Evolutionary conservation across 2,113 vertebrate genomes (phyloP).

Genomic region (Gorilla gorilla): DNA sequence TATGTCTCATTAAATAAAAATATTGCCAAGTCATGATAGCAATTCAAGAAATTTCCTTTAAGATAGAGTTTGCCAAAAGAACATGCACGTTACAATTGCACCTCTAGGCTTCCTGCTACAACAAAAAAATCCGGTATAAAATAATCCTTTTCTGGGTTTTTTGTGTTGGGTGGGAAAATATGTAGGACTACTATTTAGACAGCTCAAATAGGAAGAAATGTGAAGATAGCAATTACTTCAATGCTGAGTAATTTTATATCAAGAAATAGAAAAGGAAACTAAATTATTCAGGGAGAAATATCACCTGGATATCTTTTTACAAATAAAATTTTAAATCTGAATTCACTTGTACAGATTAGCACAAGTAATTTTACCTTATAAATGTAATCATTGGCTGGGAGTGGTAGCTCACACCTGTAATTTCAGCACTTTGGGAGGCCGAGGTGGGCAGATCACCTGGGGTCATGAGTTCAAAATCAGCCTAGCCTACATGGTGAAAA

Average conservation of each 20-base stretch:
- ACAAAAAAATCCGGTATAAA: background rate
- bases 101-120: background rate
- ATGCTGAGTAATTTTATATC: background rate
- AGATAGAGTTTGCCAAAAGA: background rate
- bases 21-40: background rate
- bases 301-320: background rate
- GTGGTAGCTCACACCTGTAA: no score
- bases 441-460: no score
- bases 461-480: no score
- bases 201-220: background rate
- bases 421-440: no score
- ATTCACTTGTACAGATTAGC: background rate
- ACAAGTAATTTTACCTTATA: background rate
- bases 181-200: background rate
- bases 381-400: background rate
- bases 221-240: background rate
- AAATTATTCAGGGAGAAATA: background rate
- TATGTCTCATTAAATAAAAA: background rate
- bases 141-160: background rate
- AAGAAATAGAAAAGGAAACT: background rate
- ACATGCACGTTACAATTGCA: background rate
- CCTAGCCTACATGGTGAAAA: no score
- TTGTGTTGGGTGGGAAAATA: background rate
- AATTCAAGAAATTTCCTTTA: background rate
- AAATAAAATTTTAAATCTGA: slow-evolving; percentile 7